Evolutionary conservation across 2,113 vertebrate genomes (phyloP), one percentile per base, ranked within the genome.

Genomic region (Hippocampus abdominalis): DNA sequence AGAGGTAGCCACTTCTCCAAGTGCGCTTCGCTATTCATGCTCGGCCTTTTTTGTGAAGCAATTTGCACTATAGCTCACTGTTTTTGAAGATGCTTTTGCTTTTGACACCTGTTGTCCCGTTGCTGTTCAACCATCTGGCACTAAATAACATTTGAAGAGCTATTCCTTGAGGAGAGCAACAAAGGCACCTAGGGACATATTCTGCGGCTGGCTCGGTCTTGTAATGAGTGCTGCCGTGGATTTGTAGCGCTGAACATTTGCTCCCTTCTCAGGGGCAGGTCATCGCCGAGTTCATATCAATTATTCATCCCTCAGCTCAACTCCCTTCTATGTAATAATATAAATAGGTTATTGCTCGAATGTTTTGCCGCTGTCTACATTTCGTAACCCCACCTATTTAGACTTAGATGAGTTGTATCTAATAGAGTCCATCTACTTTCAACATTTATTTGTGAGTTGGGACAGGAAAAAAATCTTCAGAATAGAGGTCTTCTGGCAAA

Each of bases 221-320:
- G 73, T 84, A 85, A 82, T 84, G 81, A 82, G 82, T 40, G 29
- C 84, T 87, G 86, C 77, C 81, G 79, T 69, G 79, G 80, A 85
- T 89, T 82, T 77, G 76, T 74, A 75, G 75, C 65, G 57, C 72
- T 88, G 81, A 90, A 89, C 88, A 82, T 78, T 76, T 73, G 79
- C 39, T 67, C 79, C 81, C 80, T 76, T 75, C 71, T 88, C 85
- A 83, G 71, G 76, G 76, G 80, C 74, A 10, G 81, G 85, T 89
- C 88, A 86, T 75, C 64, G 66, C 36, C n/a, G 68, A 80, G 87
- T 84, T 82, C 65, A 71, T 79, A 85, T 91, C 89, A 90, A 90
- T 90, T 89, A 91, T 88, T 89, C 84, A 90, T 87, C 80, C 63
- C 16, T 71, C 73, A 23, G 57, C 79, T 77, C 81, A 78, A 76